Conservation (phyloP, 1,140 invertebrate genomes). For the Ceratosolen fusciceps region DNA sequence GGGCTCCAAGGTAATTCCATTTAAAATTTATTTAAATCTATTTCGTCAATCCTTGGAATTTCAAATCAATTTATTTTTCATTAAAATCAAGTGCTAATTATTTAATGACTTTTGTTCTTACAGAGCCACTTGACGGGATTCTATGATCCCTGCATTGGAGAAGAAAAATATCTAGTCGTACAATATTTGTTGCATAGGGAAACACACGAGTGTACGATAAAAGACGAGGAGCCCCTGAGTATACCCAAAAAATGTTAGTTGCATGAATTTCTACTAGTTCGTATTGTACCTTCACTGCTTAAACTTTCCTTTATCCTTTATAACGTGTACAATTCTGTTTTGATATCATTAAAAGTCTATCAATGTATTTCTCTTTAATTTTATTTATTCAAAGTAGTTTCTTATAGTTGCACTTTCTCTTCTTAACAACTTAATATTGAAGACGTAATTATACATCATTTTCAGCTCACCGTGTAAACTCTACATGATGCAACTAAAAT, state of each 20-base stretch:
- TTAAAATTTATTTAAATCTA: no score
- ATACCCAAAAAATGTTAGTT: conserved; percentile 81
- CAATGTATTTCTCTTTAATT: no score
- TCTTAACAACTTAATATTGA: not conserved
- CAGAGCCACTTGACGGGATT: conserved; percentile 96
- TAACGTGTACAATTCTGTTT: no score
- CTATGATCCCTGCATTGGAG: conserved; percentile 95
- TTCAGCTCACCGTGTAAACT: conserved; percentile 72
- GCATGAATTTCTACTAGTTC: not conserved
- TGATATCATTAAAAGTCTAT: no score
- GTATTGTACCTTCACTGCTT: not conserved
- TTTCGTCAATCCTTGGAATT: no score
- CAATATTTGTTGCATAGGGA: conserved; percentile 88
- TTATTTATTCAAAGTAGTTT: no score
- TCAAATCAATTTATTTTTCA: not conserved
- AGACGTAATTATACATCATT: conserved; percentile 42
- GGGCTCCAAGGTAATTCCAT: conserved; percentile 90
- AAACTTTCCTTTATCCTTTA: no score
- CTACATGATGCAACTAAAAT: conserved; percentile 65
- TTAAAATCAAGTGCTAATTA: not conserved
- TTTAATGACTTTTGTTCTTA: conserved; percentile 44
- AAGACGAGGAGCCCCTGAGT: conserved; percentile 83
- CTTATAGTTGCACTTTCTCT: not conserved
- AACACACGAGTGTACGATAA: conserved; percentile 84
- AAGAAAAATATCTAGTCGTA: conserved; percentile 90